Conservation (phyloP, 2,888 invertebrate genomes). For the Adelognathus sp. region DNA sequence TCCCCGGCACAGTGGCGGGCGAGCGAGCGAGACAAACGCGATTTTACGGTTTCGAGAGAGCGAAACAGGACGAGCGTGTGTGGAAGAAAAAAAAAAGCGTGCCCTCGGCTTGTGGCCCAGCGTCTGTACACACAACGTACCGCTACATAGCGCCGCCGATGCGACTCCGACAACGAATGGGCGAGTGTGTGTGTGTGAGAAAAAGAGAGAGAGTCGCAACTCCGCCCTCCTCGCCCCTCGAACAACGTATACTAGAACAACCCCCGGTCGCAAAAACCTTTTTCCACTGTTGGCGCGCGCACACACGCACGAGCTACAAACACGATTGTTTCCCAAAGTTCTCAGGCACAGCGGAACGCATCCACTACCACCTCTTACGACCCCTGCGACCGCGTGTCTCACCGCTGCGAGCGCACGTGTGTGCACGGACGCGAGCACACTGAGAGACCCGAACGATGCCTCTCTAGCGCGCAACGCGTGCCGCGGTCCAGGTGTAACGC, state of each 20-base stretch:
- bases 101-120: background rate
- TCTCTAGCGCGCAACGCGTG: background rate
- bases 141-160: background rate
- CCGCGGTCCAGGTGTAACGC: constrained; percentile 54
- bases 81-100: background rate
- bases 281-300: constrained; percentile 58
- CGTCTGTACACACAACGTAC: background rate
- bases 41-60: background rate
- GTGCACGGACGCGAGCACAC: background rate
- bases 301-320: constrained; percentile 42
- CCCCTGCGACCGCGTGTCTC: constrained; percentile 14
- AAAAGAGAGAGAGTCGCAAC: constrained; percentile 38
- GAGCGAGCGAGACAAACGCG: background rate
- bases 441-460: background rate
- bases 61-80: background rate
- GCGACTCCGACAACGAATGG: constrained; percentile 22
- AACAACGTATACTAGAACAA: constrained; percentile 36
- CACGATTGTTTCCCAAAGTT: background rate
- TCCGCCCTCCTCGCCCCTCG: constrained; percentile 59
- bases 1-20: constrained; percentile 7
- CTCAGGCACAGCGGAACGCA: constrained; percentile 4
- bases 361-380: constrained; percentile 11
- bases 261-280: constrained; percentile 45
- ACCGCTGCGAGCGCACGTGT: constrained; percentile 2
- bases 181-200: constrained; percentile 5